phyloP scores from a whole-genome alignment of 2,797 vertebrate genomes.

The Pangasius djambal region DNA sequence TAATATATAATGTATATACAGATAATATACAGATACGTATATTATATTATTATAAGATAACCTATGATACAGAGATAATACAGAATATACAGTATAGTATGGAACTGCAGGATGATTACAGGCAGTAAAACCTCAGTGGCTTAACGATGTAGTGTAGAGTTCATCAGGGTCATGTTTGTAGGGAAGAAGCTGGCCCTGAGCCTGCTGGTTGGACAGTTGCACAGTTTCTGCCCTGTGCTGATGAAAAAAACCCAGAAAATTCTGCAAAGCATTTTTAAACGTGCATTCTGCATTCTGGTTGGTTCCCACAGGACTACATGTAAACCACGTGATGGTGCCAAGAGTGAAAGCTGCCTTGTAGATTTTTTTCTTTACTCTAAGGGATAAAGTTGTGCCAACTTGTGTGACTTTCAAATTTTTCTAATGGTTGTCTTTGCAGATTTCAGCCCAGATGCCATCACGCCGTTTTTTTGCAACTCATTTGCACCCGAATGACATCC shows the following conservation, averaged over 20 bases:
- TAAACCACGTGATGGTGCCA: neutral
- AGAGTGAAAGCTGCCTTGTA: neutral
- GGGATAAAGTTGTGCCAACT: neutral
- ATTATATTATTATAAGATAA: no score
- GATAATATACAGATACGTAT: no score
- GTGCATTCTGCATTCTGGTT: neutral
- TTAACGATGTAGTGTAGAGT: no score
- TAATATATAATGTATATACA: no score
- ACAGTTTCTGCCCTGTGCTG: neutral
- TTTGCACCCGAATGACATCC: conserved; percentile 53
- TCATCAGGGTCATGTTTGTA: no score
- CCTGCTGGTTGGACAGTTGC: no score
- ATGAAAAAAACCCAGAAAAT: neutral
- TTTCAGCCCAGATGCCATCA: conserved; percentile 36
- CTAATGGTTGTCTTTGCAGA: conserved; percentile 34
- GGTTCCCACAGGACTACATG: neutral
- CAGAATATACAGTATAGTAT: no score
- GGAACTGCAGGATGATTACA: no score
- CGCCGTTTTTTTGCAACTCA: conserved; percentile 61
- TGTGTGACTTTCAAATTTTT: neutral
- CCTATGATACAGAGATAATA: no score
- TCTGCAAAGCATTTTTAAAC: neutral
- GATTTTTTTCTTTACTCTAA: neutral
- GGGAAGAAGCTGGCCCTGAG: no score
- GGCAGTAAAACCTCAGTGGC: neutral